A percentile compares a stretch with the other conserved stretches of the same genome.
phyloP scores from a whole-genome alignment of 2,113 vertebrate genomes.

The Nematolebias whitei region DNA sequence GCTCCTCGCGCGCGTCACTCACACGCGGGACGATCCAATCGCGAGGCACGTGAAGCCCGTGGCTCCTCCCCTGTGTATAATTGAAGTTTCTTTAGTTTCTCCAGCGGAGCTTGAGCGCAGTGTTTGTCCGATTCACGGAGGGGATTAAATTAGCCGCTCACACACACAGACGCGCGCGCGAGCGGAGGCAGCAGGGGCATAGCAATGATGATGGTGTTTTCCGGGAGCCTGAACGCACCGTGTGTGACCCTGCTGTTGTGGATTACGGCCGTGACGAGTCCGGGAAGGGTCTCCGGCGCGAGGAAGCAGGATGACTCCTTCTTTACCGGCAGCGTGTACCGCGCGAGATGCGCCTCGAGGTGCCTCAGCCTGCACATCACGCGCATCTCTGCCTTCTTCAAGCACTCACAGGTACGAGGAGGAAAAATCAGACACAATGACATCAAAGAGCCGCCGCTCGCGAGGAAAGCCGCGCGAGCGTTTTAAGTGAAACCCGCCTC shows the following conservation, averaged over 20 bases:
- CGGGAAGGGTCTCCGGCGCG: constrained; percentile 70
- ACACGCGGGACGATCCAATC: constrained; percentile 66
- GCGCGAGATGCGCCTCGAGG: constrained; percentile 91
- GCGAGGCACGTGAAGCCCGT: constrained; percentile 19
- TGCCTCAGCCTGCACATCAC: constrained; percentile 97
- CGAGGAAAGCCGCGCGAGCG: no score
- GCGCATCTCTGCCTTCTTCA: constrained; percentile 92
- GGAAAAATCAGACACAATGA: background rate
- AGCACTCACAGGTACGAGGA: constrained; percentile 89
- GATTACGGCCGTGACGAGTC: constrained; percentile 82
- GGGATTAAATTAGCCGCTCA: constrained; percentile 71
- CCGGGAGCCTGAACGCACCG: constrained; percentile 66
- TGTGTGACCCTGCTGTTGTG: constrained; percentile 82
- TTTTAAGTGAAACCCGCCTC: no score
- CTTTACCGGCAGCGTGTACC: constrained; percentile 82
- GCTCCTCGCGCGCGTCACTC: constrained; percentile 63
- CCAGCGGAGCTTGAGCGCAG: constrained; percentile 67
- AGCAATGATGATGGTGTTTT: constrained; percentile 82
- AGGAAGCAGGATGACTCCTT: constrained; percentile 87
- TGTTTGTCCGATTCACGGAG: constrained; percentile 64
- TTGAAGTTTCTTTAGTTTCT: constrained; percentile 84
- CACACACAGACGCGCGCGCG: no score
- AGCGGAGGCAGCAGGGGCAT: constrained; percentile 27
- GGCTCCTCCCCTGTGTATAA: constrained; percentile 77
- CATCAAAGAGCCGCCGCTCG: no score